These are phyloP conservation scores for Chaetodon auriga DNA, from an alignment of 2,113 vertebrate genomes.

Conservation along the genomic window DNA sequence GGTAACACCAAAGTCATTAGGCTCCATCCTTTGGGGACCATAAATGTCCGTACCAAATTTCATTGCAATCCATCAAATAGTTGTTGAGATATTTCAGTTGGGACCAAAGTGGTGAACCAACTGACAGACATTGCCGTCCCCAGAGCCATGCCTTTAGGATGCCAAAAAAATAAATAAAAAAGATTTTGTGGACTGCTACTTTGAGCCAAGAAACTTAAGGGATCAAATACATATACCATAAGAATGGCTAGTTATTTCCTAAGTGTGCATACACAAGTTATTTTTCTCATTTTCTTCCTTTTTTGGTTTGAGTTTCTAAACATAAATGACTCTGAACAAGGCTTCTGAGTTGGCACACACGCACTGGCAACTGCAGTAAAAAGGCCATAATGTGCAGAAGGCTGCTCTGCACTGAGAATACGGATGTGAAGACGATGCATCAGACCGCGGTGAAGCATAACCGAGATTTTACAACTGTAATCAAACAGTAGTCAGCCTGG, in stretches of 20 bases:
- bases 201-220: not conserved
- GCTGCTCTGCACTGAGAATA: constrained; percentile 47
- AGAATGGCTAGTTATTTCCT: not conserved
- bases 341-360: constrained; percentile 17
- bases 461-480: constrained; percentile 65
- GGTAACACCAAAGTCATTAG: constrained; percentile 17
- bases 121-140: constrained; percentile 1
- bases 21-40: constrained; percentile 1
- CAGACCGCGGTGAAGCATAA: constrained; percentile 39
- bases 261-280: not conserved
- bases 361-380: constrained; percentile 9
- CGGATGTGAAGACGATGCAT: constrained; percentile 46
- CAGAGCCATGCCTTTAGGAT: not conserved
- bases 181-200: not conserved
- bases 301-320: constrained; percentile 3
- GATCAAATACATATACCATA: constrained; percentile 1
- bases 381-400: constrained; percentile 25
- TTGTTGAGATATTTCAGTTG: constrained; percentile 21
- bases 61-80: constrained; percentile 17
- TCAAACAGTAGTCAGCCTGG: constrained; percentile 61
- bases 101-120: not conserved
- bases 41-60: constrained; percentile 1
- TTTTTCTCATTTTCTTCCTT: not conserved
- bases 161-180: not conserved
- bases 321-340: not conserved